Percentiles rank a stretch among this genome's conserved stretches.
Evolutionary conservation across 2,113 vertebrate genomes (phyloP).

Genomic region (Gobiocypris rarus): DNA sequence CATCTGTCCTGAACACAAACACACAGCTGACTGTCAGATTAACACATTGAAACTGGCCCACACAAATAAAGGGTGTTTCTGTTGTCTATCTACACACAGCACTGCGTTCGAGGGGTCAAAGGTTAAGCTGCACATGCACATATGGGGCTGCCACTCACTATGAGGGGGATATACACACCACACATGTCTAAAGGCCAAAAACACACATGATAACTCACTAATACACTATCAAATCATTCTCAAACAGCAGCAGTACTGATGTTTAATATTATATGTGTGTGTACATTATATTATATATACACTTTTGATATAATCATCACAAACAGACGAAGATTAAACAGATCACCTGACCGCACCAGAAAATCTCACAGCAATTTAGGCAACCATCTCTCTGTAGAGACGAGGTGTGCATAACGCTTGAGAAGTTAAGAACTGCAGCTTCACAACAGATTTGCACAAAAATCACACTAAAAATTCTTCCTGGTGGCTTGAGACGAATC

Average conservation of each 20-base stretch:
- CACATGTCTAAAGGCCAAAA: conserved; percentile 45
- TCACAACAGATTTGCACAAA: too few species aligned
- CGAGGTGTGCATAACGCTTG: too few species aligned
- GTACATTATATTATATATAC: too few species aligned
- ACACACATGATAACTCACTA: neutral
- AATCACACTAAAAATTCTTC: too few species aligned
- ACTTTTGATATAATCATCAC: too few species aligned
- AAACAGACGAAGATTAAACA: too few species aligned
- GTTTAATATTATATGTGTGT: neutral
- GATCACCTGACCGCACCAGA: too few species aligned
- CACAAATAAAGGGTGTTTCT: conserved; percentile 14
- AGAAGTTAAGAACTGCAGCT: too few species aligned
- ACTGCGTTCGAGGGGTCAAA: conserved; percentile 61
- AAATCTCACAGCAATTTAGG: too few species aligned
- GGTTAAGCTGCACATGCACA: conserved; percentile 58
- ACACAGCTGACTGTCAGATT: neutral
- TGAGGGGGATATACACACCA: conserved; percentile 22
- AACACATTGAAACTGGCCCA: neutral
- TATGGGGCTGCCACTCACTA: conserved; percentile 64
- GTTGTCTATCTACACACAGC: conserved; percentile 22
- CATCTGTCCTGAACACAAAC: conserved; percentile 29
- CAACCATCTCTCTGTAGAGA: too few species aligned
- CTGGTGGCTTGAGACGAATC: too few species aligned
- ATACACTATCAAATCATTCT: neutral
- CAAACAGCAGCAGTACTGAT: neutral